Percentiles rank a stretch among this genome's conserved stretches.
These are phyloP conservation scores for Phataginus tricuspis DNA, from an alignment of 2,797 vertebrate species.

Conservation along the genomic window DNA sequence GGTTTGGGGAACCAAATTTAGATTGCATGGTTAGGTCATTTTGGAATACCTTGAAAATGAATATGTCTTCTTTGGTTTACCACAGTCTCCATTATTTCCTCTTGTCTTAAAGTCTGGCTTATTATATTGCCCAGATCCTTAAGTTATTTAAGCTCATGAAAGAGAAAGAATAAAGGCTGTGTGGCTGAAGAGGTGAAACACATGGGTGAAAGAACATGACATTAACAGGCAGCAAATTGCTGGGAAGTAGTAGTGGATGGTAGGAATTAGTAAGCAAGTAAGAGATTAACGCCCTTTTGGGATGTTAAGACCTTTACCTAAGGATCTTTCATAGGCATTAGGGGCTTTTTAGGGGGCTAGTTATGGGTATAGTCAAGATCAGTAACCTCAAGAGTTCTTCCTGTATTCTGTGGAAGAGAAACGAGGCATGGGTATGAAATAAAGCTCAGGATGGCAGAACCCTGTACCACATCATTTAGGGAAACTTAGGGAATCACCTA, in stretches of 20 bases:
- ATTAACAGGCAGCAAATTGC: neutral
- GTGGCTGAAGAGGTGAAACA: neutral
- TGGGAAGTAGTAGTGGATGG: neutral
- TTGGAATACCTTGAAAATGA: neutral
- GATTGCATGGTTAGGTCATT: neutral
- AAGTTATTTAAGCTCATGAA: neutral
- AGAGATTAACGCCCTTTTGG: neutral
- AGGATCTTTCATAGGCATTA: neutral
- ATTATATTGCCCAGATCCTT: neutral
- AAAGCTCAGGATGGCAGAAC: neutral
- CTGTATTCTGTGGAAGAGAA: neutral
- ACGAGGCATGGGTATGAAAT: neutral
- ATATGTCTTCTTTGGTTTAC: neutral
- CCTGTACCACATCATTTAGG: neutral
- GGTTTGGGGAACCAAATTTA: neutral
- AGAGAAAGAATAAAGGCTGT: neutral
- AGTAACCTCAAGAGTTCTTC: neutral
- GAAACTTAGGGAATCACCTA: conserved; percentile 50
- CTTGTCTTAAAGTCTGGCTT: neutral
- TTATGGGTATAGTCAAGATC: neutral
- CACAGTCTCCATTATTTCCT: neutral
- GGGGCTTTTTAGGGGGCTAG: neutral
- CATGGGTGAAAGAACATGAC: neutral
- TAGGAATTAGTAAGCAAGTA: neutral
- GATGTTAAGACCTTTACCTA: neutral